A percentile compares a stretch with the other conserved stretches of the same genome.
Conservation (phyloP, 2,888 invertebrate genomes). For the Leptarthrus brevirostris region DNA sequence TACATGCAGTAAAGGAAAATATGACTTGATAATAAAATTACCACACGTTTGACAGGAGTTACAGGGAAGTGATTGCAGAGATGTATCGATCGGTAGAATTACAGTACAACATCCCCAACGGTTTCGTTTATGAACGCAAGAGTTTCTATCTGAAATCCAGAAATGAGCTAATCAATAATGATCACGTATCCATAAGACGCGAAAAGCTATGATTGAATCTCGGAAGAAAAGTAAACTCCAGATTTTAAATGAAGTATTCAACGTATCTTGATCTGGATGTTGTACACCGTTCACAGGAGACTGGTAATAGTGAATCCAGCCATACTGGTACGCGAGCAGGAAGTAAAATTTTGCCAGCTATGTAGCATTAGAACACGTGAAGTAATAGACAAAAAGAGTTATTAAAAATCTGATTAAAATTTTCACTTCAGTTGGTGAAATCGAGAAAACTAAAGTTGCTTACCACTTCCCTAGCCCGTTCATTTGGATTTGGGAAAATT, state of each 20-base stretch:
- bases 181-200: slow-evolving; percentile 16
- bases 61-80: not conserved
- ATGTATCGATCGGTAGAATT: not conserved
- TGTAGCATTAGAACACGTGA: slow-evolving; percentile 31
- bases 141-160: not conserved
- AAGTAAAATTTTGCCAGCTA: slow-evolving; percentile 12
- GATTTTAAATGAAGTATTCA: slow-evolving; percentile 32
- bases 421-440: too few species aligned
- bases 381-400: not conserved
- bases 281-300: slow-evolving; percentile 19
- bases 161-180: not conserved
- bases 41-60: not conserved
- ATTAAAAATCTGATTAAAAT: not conserved
- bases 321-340: not conserved
- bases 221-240: slow-evolving; percentile 29
- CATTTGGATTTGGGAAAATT: too few species aligned
- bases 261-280: slow-evolving; percentile 27
- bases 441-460: too few species aligned
- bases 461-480: too few species aligned
- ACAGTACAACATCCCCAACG: not conserved
- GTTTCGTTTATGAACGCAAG: not conserved
- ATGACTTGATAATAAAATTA: too few species aligned
- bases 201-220: slow-evolving; percentile 36
- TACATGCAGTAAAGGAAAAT: too few species aligned
- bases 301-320: not conserved